Base-by-base conservation (phyloP, 2,888 invertebrate species). In the Agrotis clavis region DNA sequence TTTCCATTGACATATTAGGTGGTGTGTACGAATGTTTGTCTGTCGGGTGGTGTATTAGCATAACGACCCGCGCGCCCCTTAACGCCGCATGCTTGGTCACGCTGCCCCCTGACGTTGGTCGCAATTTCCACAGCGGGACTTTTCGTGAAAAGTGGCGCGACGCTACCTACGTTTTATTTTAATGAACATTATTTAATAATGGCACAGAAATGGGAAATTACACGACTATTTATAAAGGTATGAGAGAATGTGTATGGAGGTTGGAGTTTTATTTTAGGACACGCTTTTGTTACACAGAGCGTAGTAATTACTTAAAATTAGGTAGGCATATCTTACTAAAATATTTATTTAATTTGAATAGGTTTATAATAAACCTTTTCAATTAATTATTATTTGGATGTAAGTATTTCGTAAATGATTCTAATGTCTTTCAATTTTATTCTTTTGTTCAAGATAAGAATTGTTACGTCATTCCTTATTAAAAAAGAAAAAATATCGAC, bases 51-150 rank as follows among this genome's bases (percentile, higher is more conserved):
- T 89, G 83, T 93, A 95, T 96, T 96, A 95, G 94, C 95, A 96
- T 96, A 96, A 96, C 94, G 92, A 95, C 91, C 91, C 93, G 92
- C 89, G 92, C 92, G 92, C 96, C 94, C 94, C 95, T 96, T 95
- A 96, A 96, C 94, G 96, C 95, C 94, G 93, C 93, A 96, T 94
- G 96, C 96, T 94, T 95, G 96, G 95, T 94, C 95, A 95, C 93
- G 95, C 93, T 95, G 96, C 93, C 93, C 95, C 90, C 93, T 89
- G 91, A 94, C 91, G 94, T 89, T 93, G 91, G 92, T 93, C 91
- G 92, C 96, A 94, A 96, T 96, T 96, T 96, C 93, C 95, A 95
- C 89, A 84, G 88, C 91, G 90, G 89, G 90, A 88, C 88, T 91
- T 92, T 90, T 92, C 90, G 89, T 94, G 94, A 93, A 95, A 94